Percentiles rank a stretch among this genome's conserved stretches.
Evolutionary conservation across 2,113 vertebrate genomes (phyloP).

Genomic region (Eira barbara): DNA sequence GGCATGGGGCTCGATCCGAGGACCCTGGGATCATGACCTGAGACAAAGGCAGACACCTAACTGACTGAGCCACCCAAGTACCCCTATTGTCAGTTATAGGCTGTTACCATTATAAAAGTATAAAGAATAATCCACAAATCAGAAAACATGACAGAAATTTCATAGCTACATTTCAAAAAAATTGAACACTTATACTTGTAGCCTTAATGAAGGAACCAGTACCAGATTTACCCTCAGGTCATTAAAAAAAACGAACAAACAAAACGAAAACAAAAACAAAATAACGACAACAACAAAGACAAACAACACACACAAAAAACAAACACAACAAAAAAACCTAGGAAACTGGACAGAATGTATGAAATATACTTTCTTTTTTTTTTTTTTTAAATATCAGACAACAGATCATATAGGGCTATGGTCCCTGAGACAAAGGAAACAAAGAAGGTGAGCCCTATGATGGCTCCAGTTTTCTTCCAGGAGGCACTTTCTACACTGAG

Average conservation of each 20-base stretch:
- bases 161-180: not conserved
- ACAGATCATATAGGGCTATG: not conserved
- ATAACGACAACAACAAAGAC: not conserved
- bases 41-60: too few species aligned
- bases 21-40: too few species aligned
- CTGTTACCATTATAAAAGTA: not conserved
- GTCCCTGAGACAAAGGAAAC: not conserved
- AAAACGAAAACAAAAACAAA: not conserved
- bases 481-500: not conserved
- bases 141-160: not conserved
- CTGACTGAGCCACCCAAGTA: too few species aligned
- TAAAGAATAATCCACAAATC: not conserved
- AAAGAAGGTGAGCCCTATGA: not conserved
- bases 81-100: not conserved
- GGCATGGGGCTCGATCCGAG: too few species aligned
- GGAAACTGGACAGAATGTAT: not conserved
- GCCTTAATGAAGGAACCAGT: not conserved
- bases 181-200: not conserved
- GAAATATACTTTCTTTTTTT: not conserved
- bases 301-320: not conserved
- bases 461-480: not conserved
- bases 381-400: not conserved
- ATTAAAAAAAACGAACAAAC: not conserved
- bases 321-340: not conserved
- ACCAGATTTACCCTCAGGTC: not conserved